Evolutionary conservation across 2,888 invertebrate species (phyloP).

Genomic region (Parnassius mnemosyne): DNA sequence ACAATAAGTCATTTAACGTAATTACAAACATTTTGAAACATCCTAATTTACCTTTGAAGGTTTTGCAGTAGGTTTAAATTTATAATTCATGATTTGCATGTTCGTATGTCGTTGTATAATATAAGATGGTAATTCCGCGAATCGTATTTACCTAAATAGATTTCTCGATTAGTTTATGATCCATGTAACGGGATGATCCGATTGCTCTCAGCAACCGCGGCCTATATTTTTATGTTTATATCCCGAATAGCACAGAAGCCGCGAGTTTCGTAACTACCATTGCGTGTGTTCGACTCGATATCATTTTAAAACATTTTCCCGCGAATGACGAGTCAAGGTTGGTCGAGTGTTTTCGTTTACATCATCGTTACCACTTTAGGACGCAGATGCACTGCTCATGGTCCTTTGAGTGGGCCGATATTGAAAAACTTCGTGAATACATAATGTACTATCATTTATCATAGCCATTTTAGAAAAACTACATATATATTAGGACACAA

Average conservation of each 20-base stretch:
- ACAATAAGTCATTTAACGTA: no score
- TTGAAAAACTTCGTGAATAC: not conserved
- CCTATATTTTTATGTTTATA: slow-evolving; percentile 64
- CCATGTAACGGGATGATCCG: slow-evolving; percentile 39
- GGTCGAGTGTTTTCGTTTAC: slow-evolving; percentile 48
- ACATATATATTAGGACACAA: no score
- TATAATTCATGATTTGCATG: no score
- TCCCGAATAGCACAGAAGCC: slow-evolving; percentile 55
- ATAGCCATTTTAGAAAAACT: no score
- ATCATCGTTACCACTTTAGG: slow-evolving; percentile 55
- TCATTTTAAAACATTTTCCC: slow-evolving; percentile 32
- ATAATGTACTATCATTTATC: no score
- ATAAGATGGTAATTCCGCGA: not conserved
- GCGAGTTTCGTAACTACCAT: slow-evolving; percentile 41
- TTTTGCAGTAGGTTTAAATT: no score
- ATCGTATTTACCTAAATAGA: slow-evolving; percentile 15
- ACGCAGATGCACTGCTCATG: slow-evolving; percentile 46
- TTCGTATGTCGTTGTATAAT: not conserved
- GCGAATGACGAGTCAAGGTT: slow-evolving; percentile 52
- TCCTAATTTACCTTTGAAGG: no score
- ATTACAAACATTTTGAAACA: no score
- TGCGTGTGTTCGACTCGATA: slow-evolving; percentile 27
- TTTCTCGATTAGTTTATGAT: slow-evolving; percentile 49
- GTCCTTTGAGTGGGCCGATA: slow-evolving; percentile 25
- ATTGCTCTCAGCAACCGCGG: slow-evolving; percentile 46